Conservation (phyloP, 2,888 invertebrate genomes). For the Chymomyza procnemis region DNA sequence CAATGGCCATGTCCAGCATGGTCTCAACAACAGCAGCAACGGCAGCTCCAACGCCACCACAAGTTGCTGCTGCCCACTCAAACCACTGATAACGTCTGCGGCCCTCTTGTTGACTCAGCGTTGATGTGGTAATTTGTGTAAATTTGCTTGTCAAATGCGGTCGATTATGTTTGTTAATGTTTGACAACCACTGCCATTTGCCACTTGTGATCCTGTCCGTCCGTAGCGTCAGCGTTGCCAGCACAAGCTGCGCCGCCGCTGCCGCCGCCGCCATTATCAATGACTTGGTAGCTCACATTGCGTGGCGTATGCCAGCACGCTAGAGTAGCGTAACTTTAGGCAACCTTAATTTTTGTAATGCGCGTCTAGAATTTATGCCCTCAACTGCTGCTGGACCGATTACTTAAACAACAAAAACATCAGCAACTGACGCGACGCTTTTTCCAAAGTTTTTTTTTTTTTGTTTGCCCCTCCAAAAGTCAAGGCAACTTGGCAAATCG, state of each 20-base stretch:
- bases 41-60: too few relatives aligned
- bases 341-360: neutral
- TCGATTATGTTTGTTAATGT: slow-evolving; percentile 58
- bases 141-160: slow-evolving; percentile 63
- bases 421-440: neutral
- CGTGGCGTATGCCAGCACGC: slow-evolving; percentile 32
- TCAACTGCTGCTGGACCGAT: slow-evolving; percentile 52
- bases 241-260: too few relatives aligned
- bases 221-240: neutral
- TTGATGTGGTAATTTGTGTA: slow-evolving; percentile 62
- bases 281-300: slow-evolving; percentile 10
- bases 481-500: slow-evolving; percentile 25
- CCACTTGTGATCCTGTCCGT: neutral
- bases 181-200: slow-evolving; percentile 27
- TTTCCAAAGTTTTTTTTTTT: slow-evolving; percentile 43
- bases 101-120: slow-evolving; percentile 12
- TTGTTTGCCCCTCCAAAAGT: slow-evolving; percentile 44
- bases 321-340: neutral
- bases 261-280: neutral
- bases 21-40: too few relatives aligned
- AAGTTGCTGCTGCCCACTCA: too few relatives aligned
- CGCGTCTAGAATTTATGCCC: slow-evolving; percentile 52
- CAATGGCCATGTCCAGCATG: neutral
- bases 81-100: neutral
- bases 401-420: slow-evolving; percentile 12